Evolutionary conservation across 2,113 vertebrate genomes (phyloP), one percentile per base, ranked within the genome.

Genomic region (Brachirus orientalis): DNA sequence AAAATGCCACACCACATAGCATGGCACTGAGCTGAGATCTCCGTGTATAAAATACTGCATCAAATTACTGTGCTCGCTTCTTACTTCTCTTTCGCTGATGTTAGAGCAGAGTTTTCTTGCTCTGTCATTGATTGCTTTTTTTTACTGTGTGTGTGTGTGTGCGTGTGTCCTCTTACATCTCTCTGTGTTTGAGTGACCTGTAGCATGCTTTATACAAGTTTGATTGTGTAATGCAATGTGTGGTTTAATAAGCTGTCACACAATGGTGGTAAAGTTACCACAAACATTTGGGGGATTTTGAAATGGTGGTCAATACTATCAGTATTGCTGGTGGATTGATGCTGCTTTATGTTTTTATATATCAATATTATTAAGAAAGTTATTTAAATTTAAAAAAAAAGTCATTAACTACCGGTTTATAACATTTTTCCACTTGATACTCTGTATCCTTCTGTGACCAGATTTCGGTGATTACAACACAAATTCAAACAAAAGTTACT

Each of bases 81-180:
- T 28, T 28, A 6, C 28, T 28, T 28, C 28, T 28, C 28, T 28
- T 28, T 28, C 6, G 28, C 28, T 28, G 28, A 28, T 28, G 28
- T 28, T 28, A 28, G 28, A 28, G 28, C 28, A 28, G n/a, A n/a
- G 28, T 57, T 67, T 68, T 68, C n/a, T 58, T 75, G 70, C 62
- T 75, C 55, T 76, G 62, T 79, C 53, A 73, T 80, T 86, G 63
- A 78, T 72, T 85, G 77, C 76, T 80, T 85, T 50, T 57, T 69
- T 73, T 16, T 22, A 41, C 35, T 77, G 12, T 54, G 63, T 79
- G 56, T 62, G 65, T 47, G 18, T 41, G 17, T 40, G 41, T 40
- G 41, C 60, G 61, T 74, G 54, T 22, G 60, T 62, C 36, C 45
- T 62, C 47, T 50, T 71, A 45, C 67, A 41, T 68, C 3, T 80